Base-by-base conservation (phyloP, 2,797 vertebrate species). In the Alfaro cultratus region DNA sequence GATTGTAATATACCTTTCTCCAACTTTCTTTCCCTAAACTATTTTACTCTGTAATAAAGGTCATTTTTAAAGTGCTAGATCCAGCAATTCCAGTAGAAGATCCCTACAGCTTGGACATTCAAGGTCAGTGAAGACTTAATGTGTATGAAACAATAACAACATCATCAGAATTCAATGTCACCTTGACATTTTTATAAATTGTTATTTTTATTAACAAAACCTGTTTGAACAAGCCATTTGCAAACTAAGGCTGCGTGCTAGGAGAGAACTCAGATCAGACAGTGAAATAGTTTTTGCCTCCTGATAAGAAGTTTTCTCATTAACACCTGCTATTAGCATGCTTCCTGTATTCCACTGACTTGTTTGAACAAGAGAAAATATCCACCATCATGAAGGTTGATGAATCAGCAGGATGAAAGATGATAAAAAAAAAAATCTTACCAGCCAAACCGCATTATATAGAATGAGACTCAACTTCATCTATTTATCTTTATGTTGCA, bases 11-110 rank as follows among this genome's bases (percentile, higher is more conserved):
- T 74, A 36, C 23, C 53, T 41, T 29, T 43, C 2, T 57, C 1
- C 39, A 12, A 41, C 18, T 36, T 53, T 53, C 26, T 72, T 4
- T 26, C 23, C 12, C 9, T 39, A 41, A 68, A 68, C 21, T 43
- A 8, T 29, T 57, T 4, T 34, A 2, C 23, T 80, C 74, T 85
- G 2, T 82, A 11, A 73, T 72, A 2, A 80, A 98, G 97, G 97
- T 99, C 16, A 97, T 98, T 92, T 99, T 97, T 91, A 97, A 97
- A 94, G 97, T 97, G 70, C 89, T 98, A 88, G 97, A 99, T 88
- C 96, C 97, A n/a, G 94, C 96, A 68, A 96, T 98, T 78, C 93
- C 94, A 0, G 95, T 97, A 78, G 96, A 94, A 62, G 97, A 97
- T 87, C 97, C 97, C 9, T 97, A 98, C 89, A 97, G 97, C 83